Evolutionary conservation across 2,797 vertebrate genomes (phyloP), one percentile per base, ranked within the genome.

Genomic region (Erethizon dorsatum): DNA sequence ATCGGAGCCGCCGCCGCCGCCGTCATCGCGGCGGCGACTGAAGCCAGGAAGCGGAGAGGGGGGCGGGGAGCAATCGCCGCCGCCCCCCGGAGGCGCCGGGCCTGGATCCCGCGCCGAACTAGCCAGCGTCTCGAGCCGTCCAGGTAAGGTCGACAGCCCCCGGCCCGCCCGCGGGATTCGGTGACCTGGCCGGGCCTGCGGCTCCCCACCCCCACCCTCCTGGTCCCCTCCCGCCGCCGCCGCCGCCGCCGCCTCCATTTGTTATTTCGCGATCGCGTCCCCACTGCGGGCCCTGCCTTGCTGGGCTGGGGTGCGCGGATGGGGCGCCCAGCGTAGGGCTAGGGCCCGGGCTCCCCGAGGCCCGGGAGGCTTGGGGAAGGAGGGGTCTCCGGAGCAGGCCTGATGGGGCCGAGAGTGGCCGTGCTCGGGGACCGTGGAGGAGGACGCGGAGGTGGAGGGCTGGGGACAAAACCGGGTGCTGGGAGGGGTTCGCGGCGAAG

Each of bases 171-270:
- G 45, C 26, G 57, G 88, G 95, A 69, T 75, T 83, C 93, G 41
- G 73, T 45, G 90, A 88, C 90, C 54, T 63, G 56, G 41, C 57
- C 65, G 45, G 73, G 50, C 63, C 37, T 83, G 67, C 54, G 88
- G 90, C 95, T 88, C 87, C 96, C 95, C 95, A 50, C 94, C 96
- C 97, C 97, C 97, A 86, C 95, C 84, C 61, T 37, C 54, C 80
- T 75, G 13, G 75, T 56, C 90, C 93, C 90, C 71, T 77, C 83
- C 37, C 83, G 88, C 83, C n/a, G 37, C 33, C 15, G 63, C 61
- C 52, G 50, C 50, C 59, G 63, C 77, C 91, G 94, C 90, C 93
- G 92, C 96, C 97, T 97, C 95, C 97, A 97, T 98, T 97, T 97
- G 84, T 98, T 92, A 85, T 93, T 96, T 73, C 92, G 67, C 45